phyloP scores from a whole-genome alignment of 2,797 vertebrate genomes.

The Anguilla megastoma region DNA sequence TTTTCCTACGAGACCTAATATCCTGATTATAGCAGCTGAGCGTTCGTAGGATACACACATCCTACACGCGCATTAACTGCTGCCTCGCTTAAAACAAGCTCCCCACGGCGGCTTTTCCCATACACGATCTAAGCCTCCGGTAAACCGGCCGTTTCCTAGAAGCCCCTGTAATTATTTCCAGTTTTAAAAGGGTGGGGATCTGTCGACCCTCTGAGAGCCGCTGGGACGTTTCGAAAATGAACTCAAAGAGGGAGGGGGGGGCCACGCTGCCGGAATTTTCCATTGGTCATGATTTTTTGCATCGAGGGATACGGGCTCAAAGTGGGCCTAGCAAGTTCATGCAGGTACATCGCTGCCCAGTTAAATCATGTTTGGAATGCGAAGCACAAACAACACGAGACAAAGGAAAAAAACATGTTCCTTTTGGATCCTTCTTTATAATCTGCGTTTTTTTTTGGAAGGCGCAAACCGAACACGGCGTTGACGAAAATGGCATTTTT shows the following conservation, averaged over 20 bases:
- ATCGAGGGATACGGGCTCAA: constrained; percentile 52
- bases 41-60: neutral
- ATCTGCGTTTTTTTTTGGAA: neutral
- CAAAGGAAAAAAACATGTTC: neutral
- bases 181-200: constrained; percentile 9
- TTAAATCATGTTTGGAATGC: neutral
- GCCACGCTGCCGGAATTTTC: constrained; percentile 35
- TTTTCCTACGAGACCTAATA: neutral
- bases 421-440: neutral
- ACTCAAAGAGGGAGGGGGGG: constrained; percentile 33
- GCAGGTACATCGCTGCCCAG: neutral
- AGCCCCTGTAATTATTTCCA: constrained; percentile 28
- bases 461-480: neutral
- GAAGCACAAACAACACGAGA: neutral
- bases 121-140: neutral
- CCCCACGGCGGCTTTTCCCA: neutral
- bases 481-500: neutral
- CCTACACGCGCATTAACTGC: neutral
- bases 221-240: constrained; percentile 35
- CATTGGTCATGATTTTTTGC: constrained; percentile 50
- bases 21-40: no score
- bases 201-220: constrained; percentile 36
- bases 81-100: neutral
- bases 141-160: constrained; percentile 10
- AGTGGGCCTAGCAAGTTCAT: constrained; percentile 65